Conservation (phyloP, 2,113 vertebrate genomes). For the Cryptotis parvus region DNA sequence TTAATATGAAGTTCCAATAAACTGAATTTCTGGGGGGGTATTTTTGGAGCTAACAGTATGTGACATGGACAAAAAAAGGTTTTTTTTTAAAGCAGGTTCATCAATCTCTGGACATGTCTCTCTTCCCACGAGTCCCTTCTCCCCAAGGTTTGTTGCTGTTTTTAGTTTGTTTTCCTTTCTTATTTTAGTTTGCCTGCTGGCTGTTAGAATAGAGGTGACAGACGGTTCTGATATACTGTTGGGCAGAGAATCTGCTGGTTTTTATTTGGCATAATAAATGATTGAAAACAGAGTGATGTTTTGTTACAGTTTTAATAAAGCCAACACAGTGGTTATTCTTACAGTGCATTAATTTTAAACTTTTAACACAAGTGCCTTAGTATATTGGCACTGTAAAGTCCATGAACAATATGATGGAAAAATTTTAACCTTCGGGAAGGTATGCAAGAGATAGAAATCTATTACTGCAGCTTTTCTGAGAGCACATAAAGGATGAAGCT, state of each 20-base stretch:
- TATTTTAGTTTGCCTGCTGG: conserved; percentile 71
- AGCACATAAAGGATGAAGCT: not conserved
- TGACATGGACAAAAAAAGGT: not conserved
- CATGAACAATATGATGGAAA: conserved; percentile 16
- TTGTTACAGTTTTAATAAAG: conserved; percentile 66
- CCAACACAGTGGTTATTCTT: conserved; percentile 47
- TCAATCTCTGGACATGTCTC: not conserved
- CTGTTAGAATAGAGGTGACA: conserved; percentile 67
- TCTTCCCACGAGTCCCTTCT: too few relatives aligned
- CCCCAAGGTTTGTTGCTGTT: conserved; percentile 55
- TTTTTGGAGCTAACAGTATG: conserved; percentile 36
- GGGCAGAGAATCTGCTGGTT: conserved; percentile 70
- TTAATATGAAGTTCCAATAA: not conserved
- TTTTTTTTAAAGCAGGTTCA: conserved; percentile 43
- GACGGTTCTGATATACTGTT: conserved; percentile 63
- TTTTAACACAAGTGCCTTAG: conserved; percentile 26
- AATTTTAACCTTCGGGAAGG: not conserved
- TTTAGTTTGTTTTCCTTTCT: conserved; percentile 53
- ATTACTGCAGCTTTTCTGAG: conserved; percentile 7
- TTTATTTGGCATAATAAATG: conserved; percentile 73
- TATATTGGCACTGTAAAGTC: conserved; percentile 5
- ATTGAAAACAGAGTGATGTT: conserved; percentile 72
- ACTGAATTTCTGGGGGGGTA: not conserved
- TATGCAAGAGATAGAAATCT: not conserved
- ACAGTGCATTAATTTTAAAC: conserved; percentile 51